Conservation (phyloP, 1,140 invertebrate genomes). For the Drosophila aff. region DNA sequence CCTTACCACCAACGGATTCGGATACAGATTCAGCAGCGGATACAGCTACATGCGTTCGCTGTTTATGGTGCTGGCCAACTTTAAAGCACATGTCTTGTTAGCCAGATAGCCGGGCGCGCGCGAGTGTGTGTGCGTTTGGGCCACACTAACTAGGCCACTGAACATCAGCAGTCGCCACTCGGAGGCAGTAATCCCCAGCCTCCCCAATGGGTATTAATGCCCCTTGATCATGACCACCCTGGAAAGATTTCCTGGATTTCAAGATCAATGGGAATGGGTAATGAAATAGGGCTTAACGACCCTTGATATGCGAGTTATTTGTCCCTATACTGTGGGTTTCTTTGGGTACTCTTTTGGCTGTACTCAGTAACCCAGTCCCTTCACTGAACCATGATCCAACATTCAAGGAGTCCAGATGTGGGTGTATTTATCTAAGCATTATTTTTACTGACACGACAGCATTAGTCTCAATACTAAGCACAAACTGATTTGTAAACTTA, state of each 20-base stretch:
- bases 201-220: constrained; percentile 2
- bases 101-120: constrained; percentile 14
- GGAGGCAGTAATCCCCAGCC: neutral
- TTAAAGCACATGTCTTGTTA: constrained; percentile 65
- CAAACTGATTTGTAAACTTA: neutral
- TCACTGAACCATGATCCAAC: neutral
- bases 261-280: neutral
- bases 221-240: constrained; percentile 2
- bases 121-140: constrained; percentile 37
- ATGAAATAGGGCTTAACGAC: neutral
- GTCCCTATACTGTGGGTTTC: neutral
- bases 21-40: constrained; percentile 45
- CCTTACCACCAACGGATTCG: constrained; percentile 51
- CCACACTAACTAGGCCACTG: constrained; percentile 74
- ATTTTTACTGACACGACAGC: neutral
- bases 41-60: constrained; percentile 65
- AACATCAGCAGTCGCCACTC: constrained; percentile 53
- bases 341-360: neutral
- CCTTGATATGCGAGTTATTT: neutral
- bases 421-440: too few species aligned
- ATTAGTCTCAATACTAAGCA: neutral
- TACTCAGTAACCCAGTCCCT: neutral
- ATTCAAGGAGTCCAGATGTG: neutral
- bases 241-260: neutral
- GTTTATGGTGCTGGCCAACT: constrained; percentile 63